phyloP scores from a whole-genome alignment of 1,140 invertebrate species.

The Macrotrachela quadricornifera region DNA sequence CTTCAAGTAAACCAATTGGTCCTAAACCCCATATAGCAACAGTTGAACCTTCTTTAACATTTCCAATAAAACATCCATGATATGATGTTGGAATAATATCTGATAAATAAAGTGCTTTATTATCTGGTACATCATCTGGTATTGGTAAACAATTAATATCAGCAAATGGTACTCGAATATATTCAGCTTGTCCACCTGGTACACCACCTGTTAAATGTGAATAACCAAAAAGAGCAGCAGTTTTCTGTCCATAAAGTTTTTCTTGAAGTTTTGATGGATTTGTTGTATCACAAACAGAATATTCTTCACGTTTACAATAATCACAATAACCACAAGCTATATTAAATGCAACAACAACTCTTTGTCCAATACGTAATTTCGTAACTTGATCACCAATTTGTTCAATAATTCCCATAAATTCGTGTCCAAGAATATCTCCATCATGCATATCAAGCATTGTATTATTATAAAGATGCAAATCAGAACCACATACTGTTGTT shows the following conservation, averaged over 20 bases:
- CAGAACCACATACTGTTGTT: slow-evolving; percentile 11
- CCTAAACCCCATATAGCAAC: slow-evolving; percentile 39
- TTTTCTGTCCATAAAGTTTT: slow-evolving; percentile 9
- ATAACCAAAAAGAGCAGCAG: slow-evolving; percentile 9
- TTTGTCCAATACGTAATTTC: slow-evolving; percentile 9
- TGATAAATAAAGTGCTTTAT: slow-evolving; percentile 11
- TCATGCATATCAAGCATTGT: slow-evolving; percentile 9
- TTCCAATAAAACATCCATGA: slow-evolving; percentile 13
- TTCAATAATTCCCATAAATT: slow-evolving; percentile 10
- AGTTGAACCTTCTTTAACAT: slow-evolving; percentile 22
- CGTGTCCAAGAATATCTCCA: slow-evolving; percentile 11
- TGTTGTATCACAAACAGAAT: slow-evolving; percentile 10
- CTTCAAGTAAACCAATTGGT: slow-evolving; percentile 69
- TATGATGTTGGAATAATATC: slow-evolving; percentile 11
- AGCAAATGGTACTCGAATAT: slow-evolving; percentile 10
- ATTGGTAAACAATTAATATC: slow-evolving; percentile 11
- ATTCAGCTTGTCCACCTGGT: slow-evolving; percentile 10
- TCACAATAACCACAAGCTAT: slow-evolving; percentile 10
- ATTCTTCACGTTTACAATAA: slow-evolving; percentile 10
- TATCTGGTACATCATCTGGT: slow-evolving; percentile 10
- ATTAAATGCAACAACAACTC: slow-evolving; percentile 9
- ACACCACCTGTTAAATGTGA: slow-evolving; percentile 10
- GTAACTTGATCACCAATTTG: slow-evolving; percentile 8
- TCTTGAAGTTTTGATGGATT: slow-evolving; percentile 7
- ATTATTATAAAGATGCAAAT: slow-evolving; percentile 11